Evolutionary conservation across 1,140 invertebrate genomes (phyloP), one percentile per base, ranked within the genome.

Genomic region (Psix sp.): DNA sequence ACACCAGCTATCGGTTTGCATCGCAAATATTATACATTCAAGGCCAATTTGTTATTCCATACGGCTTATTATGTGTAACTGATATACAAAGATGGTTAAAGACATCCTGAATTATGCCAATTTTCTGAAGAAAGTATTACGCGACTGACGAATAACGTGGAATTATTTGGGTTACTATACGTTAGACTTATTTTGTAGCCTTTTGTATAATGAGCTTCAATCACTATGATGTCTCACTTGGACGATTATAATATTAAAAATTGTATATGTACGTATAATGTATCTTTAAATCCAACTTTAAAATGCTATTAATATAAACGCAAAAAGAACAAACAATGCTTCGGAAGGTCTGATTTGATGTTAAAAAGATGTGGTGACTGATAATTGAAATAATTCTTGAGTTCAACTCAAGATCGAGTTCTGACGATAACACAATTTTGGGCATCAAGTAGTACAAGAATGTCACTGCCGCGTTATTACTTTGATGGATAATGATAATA

Each of bases 1-100:
- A 43, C 38, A 42, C 16, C 9, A 18, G 5, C 48, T 45, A 52
- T 63, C 46, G 20, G 26, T 11, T 14, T 31, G 9, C 46, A 42
- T 59, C 42, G n/a, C 10, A 56, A 70, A 60, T 59, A 54, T 60
- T 40, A 45, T 51, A 60, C n/a, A n/a, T 39, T 70, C 48, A 70
- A 46, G 18, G 39, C 54, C 48, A 49, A 60, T 70, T 42, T 46
- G 48, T 60, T 60, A 70, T 54, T 54, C 39, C 49, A 67, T 57
- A 66, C 36, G 7, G 40, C 40, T 46, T 33, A 56, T 66, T 66
- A 56, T 15, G 24, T 48, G 62, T 42, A 66, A 56, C 49, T 14
- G 62, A 66, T 48, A 48, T 9, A 9, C 62, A 42, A 33, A 26
- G 43, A 21, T 31, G 33, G 46, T 36, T 49, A 56, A 46, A 14